Evolutionary conservation across 2,888 invertebrate genomes (phyloP).

Genomic region (Temnothorax unifasciatus): DNA sequence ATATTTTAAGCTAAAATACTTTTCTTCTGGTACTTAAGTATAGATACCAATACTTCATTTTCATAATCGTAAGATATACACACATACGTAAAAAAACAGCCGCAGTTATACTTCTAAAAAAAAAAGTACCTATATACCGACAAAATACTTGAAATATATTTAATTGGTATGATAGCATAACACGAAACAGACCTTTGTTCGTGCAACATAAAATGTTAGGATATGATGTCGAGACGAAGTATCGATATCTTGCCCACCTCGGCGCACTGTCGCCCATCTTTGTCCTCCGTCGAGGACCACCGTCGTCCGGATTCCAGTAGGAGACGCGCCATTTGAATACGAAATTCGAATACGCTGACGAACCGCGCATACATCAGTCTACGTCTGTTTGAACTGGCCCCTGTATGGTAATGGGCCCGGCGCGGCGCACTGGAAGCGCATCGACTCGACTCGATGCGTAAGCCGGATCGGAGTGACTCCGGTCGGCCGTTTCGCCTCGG

Average conservation of each 20-base stretch:
- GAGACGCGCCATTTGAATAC: conserved; percentile 84
- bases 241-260: background rate
- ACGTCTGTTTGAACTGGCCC: conserved; percentile 85
- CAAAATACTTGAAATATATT: conserved; percentile 8
- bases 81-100: too few species aligned
- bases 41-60: background rate
- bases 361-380: conserved; percentile 85
- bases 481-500: conserved; percentile 55
- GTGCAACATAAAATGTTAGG: background rate
- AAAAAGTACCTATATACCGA: too few species aligned
- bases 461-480: conserved; percentile 67
- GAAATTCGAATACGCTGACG: conserved; percentile 85
- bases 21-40: background rate
- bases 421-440: conserved; percentile 54
- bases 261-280: conserved; percentile 24
- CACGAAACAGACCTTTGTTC: background rate
- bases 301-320: conserved; percentile 77
- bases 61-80: background rate
- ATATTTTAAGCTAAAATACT: background rate
- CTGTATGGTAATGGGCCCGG: conserved; percentile 82
- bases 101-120: too few species aligned
- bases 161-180: background rate
- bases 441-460: conserved; percentile 63
- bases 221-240: conserved; percentile 18
- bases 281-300: conserved; percentile 58